phyloP scores from a whole-genome alignment of 2,888 invertebrate species.

The Drosophila nr. perissopoda region DNA sequence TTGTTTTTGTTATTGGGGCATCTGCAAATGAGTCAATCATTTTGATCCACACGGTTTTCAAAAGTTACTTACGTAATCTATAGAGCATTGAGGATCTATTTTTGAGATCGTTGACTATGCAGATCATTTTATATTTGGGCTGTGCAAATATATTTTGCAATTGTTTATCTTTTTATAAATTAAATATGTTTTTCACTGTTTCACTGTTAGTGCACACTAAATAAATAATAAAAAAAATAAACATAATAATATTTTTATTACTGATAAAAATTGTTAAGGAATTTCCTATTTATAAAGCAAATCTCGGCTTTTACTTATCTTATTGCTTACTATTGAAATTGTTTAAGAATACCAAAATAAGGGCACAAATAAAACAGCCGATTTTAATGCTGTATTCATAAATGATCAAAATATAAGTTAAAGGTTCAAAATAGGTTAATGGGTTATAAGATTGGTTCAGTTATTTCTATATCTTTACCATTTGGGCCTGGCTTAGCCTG shows the following conservation, averaged over 20 bases:
- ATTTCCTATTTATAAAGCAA: background rate
- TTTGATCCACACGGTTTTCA: background rate
- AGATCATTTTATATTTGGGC: background rate
- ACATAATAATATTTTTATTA: background rate
- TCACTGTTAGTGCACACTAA: too few relatives aligned
- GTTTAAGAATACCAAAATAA: background rate
- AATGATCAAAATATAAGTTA: background rate
- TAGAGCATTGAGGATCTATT: background rate
- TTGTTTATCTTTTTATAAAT: background rate
- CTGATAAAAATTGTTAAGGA: background rate
- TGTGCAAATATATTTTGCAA: background rate
- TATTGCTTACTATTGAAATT: background rate
- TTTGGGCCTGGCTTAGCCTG: background rate
- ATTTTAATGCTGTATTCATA: background rate
- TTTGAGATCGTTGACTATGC: background rate
- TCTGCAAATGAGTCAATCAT: slow-evolving; percentile 55
- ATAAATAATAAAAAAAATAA: background rate
- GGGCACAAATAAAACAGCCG: background rate
- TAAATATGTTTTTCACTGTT: background rate
- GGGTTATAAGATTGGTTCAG: background rate
- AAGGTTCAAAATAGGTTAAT: background rate
- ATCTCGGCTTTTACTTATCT: background rate
- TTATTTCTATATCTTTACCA: background rate
- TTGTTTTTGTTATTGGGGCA: slow-evolving; percentile 14
- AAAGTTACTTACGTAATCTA: background rate